Evolutionary conservation across 2,797 vertebrate genomes (phyloP), one percentile per base, ranked within the genome.

Genomic region (Euthynnus affinis): DNA sequence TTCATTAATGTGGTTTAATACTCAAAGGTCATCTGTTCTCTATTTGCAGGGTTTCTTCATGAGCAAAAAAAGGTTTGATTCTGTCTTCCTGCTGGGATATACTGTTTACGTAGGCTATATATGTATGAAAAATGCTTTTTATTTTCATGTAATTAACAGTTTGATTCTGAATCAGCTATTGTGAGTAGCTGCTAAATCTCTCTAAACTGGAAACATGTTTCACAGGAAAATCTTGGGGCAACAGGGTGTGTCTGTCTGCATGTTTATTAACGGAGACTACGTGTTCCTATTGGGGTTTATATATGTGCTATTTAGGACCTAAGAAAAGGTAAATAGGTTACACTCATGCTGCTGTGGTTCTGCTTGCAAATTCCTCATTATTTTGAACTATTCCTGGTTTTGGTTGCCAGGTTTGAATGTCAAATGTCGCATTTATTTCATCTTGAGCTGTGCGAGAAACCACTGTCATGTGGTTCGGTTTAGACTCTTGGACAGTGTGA

Each of bases 111-210:
- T 32, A 3, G 29, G 20, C 18, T 23, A 3, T 7, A 48, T 20
- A 53, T 20, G 23, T 34, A 5, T 29, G 29, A 18, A 58, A n/a
- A 27, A 6, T 8, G 8, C 0, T 37, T 34, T 57, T 25, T 7
- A 49, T 25, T 72, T 52, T 7, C 46, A 22, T 29, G 17, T 61
- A 37, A 77, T 76, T 76, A 56, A 62, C 15, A 13, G 44, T 63
- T 46, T 52, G 23, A 58, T 40, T 68, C 27, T 34, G 18, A 58
- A 32, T 71, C 20, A 51, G 1, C 15, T 57, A 27, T 40, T 46
- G 37, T 32, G 48, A 56, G 93, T 96, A 95, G 96, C 96, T 96
- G 15, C 23, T 10, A 29, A 95, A 94, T 93, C 94, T 94, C 93
- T 95, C 91, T 25, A 23, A 59, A 62, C 25, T 71, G 6, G 1